Evolutionary conservation across 2,888 invertebrate genomes (phyloP).

Genomic region (Candidula unifasciata): DNA sequence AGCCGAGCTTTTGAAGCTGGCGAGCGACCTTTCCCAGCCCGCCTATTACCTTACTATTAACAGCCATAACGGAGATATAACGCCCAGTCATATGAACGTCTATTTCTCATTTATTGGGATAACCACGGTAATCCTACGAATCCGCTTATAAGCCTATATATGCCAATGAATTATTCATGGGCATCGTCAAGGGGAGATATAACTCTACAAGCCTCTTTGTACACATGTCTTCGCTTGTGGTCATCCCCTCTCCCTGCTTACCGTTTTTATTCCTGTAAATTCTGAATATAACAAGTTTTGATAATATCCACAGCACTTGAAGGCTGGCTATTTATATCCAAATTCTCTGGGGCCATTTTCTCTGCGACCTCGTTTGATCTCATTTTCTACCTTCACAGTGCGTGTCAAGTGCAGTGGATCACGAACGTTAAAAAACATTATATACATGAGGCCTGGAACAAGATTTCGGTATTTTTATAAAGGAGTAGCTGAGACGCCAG

Average conservation of each 20-base stretch:
- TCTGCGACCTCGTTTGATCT: not conserved
- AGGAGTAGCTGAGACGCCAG: too few species aligned
- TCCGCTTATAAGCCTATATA: not conserved
- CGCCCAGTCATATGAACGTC: not conserved
- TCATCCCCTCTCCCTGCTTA: too few species aligned
- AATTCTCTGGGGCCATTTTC: not conserved
- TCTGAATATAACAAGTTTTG: not conserved
- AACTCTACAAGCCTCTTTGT: not conserved
- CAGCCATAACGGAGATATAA: not conserved
- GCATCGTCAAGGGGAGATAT: not conserved
- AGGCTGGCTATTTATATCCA: not conserved
- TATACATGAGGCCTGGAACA: too few species aligned
- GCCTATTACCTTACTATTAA: not conserved
- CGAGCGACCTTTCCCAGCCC: not conserved
- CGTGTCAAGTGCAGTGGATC: too few species aligned
- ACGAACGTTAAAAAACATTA: too few species aligned
- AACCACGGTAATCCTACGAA: slow-evolving; percentile 10
- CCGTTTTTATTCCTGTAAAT: not conserved
- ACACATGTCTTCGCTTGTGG: not conserved
- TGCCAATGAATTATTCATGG: slow-evolving; percentile 23
- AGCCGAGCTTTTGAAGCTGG: too few species aligned
- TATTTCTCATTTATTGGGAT: slow-evolving; percentile 7
- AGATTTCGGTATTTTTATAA: too few species aligned
- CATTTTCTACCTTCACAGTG: not conserved
- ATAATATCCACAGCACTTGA: not conserved